Evolutionary conservation across 2,113 vertebrate species (phyloP).

Genomic region (Dermatemys mawii): DNA sequence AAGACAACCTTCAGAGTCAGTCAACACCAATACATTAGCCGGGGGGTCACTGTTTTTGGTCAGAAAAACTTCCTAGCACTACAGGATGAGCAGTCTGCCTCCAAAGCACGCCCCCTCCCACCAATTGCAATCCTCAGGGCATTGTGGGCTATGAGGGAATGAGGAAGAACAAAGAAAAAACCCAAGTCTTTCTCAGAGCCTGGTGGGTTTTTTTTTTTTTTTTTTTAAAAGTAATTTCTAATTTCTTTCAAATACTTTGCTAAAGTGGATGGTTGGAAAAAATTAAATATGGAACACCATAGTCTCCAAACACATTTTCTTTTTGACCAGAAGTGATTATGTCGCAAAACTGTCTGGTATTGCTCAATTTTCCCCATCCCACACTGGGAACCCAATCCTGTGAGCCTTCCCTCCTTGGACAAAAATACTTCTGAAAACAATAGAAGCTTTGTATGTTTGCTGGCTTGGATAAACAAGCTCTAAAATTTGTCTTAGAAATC

Average conservation of each 20-base stretch:
- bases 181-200: accelerated
- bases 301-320: not conserved
- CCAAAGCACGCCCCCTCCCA: not conserved
- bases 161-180: not conserved
- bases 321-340: not conserved
- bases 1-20: not conserved
- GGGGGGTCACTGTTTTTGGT: not conserved
- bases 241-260: not conserved
- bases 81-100: not conserved
- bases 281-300: not conserved
- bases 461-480: not conserved
- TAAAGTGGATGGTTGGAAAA: not conserved
- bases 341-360: not conserved
- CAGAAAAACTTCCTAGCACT: not conserved
- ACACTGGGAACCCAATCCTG: not conserved
- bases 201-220: accelerated
- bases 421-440: not conserved
- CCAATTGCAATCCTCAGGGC: too few relatives aligned
- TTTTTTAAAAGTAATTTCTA: not conserved
- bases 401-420: not conserved
- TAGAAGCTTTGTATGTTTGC: not conserved
- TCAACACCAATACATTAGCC: not conserved
- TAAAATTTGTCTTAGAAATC: not conserved
- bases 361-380: not conserved
- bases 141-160: not conserved